Evolutionary conservation across 2,888 invertebrate species (phyloP), one percentile per base, ranked within the genome.

Genomic region (Hydraecia micacea): DNA sequence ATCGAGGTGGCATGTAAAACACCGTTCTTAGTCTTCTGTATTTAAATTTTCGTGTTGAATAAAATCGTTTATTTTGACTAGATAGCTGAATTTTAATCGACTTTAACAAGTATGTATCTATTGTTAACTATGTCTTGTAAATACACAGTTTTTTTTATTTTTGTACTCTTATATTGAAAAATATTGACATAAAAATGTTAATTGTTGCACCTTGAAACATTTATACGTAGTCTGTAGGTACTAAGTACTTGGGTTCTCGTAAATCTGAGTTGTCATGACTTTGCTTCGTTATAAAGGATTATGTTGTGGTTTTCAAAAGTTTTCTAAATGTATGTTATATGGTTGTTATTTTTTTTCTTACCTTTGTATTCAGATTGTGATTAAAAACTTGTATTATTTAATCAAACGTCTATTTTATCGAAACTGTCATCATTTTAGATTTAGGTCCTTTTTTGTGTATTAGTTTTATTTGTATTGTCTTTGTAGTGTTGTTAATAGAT

Each of bases 241-340:
- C 25, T 69, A n/a, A 18, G n/a, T 65, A 72, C 15, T 72, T 32
- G 68, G n/a, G 5, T 32, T 49, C 6, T 69, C 36, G 11, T 36
- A 36, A 42, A 42, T 49, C 21, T 42, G 15, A 60, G 52, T 79
- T n/a, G 8, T 70, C n/a, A 52, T 52, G n/a, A 52, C 32, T 69
- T 73, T 71, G 7, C 28, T 73, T 73, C 58, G 66, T 80, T 80
- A 55, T 32, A 65, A 66, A 65, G 46, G 46, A 60, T 69, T 75
- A 60, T 36, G 36, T 32, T 71, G 74, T 52, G 67, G 39, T 73
- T 79, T 72, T 42, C 46, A 46, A 62, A 76, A 69, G 25, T 67
- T 78, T 72, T 36, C 46, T 55, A 71, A 73, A 13, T 75, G 11
- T 58, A 52, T 70, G 7, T 42, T 69, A 42, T 52, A 62, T 58